Conservation (phyloP, 2,113 vertebrate genomes). For the Sterrhoptilus dennistouni region DNA sequence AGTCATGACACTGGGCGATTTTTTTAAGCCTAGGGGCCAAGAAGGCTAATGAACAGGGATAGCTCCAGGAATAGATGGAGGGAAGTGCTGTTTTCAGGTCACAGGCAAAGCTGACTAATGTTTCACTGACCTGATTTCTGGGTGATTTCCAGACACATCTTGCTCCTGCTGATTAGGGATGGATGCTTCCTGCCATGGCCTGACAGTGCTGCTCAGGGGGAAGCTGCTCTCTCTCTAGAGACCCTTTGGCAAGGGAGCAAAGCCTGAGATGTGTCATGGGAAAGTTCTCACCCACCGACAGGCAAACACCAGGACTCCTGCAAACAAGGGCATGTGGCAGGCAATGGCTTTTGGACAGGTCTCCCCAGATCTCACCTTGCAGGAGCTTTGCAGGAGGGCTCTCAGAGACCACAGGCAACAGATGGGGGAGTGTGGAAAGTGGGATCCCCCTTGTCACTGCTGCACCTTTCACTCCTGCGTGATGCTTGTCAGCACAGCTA, state of each 20-base stretch:
- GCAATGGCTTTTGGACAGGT: neutral
- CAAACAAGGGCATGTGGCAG: neutral
- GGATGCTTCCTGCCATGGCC: neutral
- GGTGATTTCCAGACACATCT: neutral
- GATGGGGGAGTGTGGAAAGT: accelerated
- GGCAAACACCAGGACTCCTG: neutral
- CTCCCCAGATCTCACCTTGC: neutral
- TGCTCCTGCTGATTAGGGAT: neutral
- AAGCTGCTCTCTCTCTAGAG: neutral
- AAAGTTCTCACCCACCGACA: accelerated
- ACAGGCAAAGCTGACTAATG: neutral
- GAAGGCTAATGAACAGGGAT: constrained; percentile 65
- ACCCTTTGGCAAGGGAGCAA: neutral
- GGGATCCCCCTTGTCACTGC: accelerated
- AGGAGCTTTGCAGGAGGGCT: neutral
- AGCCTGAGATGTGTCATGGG: neutral
- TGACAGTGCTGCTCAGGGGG: neutral
- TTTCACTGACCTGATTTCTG: neutral
- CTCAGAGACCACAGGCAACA: neutral
- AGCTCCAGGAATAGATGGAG: constrained; percentile 52
- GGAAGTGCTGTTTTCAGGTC: neutral
- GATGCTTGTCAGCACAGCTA: neutral
- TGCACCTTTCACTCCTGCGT: neutral
- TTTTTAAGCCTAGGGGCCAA: constrained; percentile 57
- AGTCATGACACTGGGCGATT: constrained; percentile 62